Evolutionary conservation across 2,888 invertebrate genomes (phyloP), one percentile per base, ranked within the genome.

Genomic region (Pelosia muscerda): DNA sequence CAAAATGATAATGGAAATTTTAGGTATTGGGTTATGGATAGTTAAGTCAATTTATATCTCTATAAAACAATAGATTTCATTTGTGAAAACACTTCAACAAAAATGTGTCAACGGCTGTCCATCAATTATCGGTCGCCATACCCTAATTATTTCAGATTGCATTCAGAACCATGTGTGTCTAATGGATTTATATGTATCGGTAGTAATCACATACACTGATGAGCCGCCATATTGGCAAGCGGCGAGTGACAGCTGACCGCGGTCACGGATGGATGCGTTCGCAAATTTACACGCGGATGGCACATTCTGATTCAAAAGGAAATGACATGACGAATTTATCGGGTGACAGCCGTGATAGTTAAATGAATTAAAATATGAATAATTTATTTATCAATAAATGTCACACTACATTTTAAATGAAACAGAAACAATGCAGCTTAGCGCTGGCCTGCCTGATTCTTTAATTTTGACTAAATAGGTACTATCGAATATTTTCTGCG

Each of bases 191-290:
- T 42, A 19, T 22, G 3, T 67, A 63, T 69, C 70, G 66, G 73
- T n/a, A 60, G 73, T n/a, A 60, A 42, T 9, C 25, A n/a, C 19
- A 59, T 60, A 19, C 55, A 69, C 55, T 71, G 65, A 70, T 23
- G 55, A 71, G 68, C 61, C 13, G 63, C 73, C 77, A 78, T 80
- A 71, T 75, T 74, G 75, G 65, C 60, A 54, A 69, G 66, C 23
- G 64, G 65, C 69, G 58, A 63, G 57, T 77, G 81, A 77, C 81
- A 82, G 68, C 66, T 62, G 74, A 68, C 58, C 66, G 72, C 63
- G 68, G 71, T 56, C 59, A 65, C 75, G 75, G 72, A 76, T 69
- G 78, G 77, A 78, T 83, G 80, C 77, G 65, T 82, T 78, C 75
- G n/a, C 58, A 63, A 72, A 77, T 81, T 74, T 61, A 72, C 74